Base-by-base conservation (phyloP, 2,113 vertebrate species). In the Conger conger region DNA sequence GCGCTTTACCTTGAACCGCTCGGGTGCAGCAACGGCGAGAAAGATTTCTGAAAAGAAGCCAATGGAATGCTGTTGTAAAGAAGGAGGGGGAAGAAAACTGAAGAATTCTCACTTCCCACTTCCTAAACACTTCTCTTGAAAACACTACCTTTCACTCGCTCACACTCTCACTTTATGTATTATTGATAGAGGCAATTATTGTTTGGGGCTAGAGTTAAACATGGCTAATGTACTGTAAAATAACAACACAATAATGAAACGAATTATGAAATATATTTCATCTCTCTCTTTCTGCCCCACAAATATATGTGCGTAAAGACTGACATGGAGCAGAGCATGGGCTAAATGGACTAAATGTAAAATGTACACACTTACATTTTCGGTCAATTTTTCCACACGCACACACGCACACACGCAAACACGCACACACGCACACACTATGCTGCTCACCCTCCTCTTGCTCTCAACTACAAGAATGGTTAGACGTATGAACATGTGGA, bases 1-100 rank as follows among this genome's bases (percentile, higher is more conserved):
- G 79, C 57, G 37, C n/a, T 82, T 91, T 91, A 91, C 93, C 93
- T 94, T 94, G 93, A 94, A 93, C 89, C 88, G 86, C 78, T 86
- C 78, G 20, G 79, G 60, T 79, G 53, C 83, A 80, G 42, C 54
- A 79, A 86, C 77, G 73, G 30, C 27, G 77, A 87, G 73, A 82
- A 27, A 86, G 78, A 84, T 83, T 54, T 81, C 79, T 68, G 86
- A 87, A 91, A 73, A 76, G 79, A 80, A 20, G 76, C 84, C 80
- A 86, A 81, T 42, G 20, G 57, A 63, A 63, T 27, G 57, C 57
- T 27, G 8, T 27, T 63, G 11, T 23, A 38, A n/a, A 33, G 35
- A 11, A 16, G 81, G 17, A 20, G 18, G 50, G 7, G 50, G 33
- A 36, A 78, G 78, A 83, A 18, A 76, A 76, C 18, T 27, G 57